These are phyloP conservation scores for Salvelinus alpinus DNA, from an alignment of 2,113 vertebrate species.

Conservation along the genomic window DNA sequence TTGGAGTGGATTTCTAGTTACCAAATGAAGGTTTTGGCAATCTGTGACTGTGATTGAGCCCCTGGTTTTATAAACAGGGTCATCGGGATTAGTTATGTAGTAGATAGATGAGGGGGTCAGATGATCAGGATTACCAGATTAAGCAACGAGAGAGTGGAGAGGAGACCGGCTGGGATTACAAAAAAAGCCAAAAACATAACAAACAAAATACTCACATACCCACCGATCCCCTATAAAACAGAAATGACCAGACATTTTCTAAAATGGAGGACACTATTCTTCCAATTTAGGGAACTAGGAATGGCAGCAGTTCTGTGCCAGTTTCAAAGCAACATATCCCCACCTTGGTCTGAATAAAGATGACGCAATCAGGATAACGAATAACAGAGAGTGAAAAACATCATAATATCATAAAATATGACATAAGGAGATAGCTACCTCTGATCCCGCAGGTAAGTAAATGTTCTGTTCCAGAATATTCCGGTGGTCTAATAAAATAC, in stretches of 20 bases:
- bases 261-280: no score
- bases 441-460: no score
- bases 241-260: no score
- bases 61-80: background rate
- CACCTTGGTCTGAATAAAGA: background rate
- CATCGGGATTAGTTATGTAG: background rate
- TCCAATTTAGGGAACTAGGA: no score
- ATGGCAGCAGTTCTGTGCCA: no score
- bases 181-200: background rate
- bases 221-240: no score
- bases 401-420: background rate
- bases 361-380: background rate
- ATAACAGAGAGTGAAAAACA: background rate
- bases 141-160: background rate
- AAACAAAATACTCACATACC: background rate
- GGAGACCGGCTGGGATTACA: background rate
- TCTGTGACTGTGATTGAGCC: no score
- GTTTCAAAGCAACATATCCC: no score
- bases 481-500: no score
- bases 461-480: no score
- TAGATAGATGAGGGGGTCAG: background rate
- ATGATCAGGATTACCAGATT: constrained; percentile 1
- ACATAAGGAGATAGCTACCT: background rate
- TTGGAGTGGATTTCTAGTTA: background rate
- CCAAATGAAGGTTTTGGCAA: background rate